Evolutionary conservation across 2,888 invertebrate genomes (phyloP).

Genomic region (Aplocera efformata): DNA sequence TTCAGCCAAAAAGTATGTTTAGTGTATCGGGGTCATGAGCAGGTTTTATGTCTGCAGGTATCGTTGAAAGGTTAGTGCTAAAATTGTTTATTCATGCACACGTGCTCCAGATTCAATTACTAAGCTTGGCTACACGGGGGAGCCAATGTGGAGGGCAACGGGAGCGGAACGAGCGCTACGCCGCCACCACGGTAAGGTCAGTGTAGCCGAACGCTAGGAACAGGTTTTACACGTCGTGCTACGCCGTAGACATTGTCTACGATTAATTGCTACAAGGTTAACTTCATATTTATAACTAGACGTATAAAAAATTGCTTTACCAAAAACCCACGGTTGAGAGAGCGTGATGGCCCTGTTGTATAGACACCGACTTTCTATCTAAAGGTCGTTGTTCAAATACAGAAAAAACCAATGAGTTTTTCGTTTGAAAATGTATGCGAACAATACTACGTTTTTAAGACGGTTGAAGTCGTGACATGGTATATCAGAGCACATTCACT

Average conservation of each 20-base stretch:
- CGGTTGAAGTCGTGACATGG: too few species aligned
- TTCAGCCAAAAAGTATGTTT: conserved; percentile 12
- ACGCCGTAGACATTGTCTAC: conserved; percentile 6
- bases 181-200: conserved; percentile 46
- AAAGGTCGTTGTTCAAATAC: too few species aligned
- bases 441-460: too few species aligned
- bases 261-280: not conserved
- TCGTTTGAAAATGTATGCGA: too few species aligned
- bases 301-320: too few species aligned
- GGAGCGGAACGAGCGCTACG: conserved; percentile 5
- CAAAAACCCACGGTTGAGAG: too few species aligned
- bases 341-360: too few species aligned
- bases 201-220: conserved; percentile 13
- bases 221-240: conserved; percentile 10
- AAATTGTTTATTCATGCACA: conserved; percentile 58
- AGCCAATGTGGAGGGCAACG: conserved; percentile 25
- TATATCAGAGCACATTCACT: too few species aligned
- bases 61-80: conserved; percentile 26
- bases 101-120: conserved; percentile 58
- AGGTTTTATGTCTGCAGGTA: conserved; percentile 15
- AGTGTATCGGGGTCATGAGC: conserved; percentile 12
- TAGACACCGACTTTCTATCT: too few species aligned
- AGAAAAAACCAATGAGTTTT: too few species aligned
- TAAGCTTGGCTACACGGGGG: conserved; percentile 24
- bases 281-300: not conserved